Evolutionary conservation across 2,888 invertebrate genomes (phyloP).

Genomic region (Colostygia pectinataria): DNA sequence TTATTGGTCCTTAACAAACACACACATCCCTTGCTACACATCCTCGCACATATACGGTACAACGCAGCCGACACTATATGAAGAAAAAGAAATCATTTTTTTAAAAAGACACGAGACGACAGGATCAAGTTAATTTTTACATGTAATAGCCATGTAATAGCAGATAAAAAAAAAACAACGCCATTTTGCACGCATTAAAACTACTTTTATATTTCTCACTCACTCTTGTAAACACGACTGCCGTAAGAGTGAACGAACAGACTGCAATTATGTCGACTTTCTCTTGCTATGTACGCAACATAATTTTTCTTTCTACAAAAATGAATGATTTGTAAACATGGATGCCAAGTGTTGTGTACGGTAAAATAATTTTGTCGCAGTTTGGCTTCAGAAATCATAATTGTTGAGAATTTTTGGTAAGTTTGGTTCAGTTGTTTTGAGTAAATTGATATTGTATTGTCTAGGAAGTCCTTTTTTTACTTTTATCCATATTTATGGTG

Average conservation of each 20-base stretch:
- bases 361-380: conserved; percentile 50
- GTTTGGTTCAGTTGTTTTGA: conserved; percentile 44
- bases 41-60: too few relatives aligned
- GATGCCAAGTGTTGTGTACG: conserved; percentile 66
- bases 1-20: too few relatives aligned
- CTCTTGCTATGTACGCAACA: conserved; percentile 57
- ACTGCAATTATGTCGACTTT: conserved; percentile 65
- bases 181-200: conserved; percentile 66
- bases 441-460: conserved; percentile 12
- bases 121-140: too few relatives aligned
- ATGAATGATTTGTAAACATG: conserved; percentile 82
- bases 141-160: too few relatives aligned
- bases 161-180: conserved; percentile 45
- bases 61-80: too few relatives aligned
- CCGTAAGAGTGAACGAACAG: conserved; percentile 56
- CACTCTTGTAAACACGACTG: conserved; percentile 48
- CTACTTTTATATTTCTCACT: conserved; percentile 43
- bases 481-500: conserved; percentile 43
- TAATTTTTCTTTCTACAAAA: conserved; percentile 61
- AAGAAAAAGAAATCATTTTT: too few relatives aligned
- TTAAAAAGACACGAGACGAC: too few relatives aligned
- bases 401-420: conserved; percentile 42
- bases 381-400: conserved; percentile 25
- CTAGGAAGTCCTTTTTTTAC: conserved; percentile 31
- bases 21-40: too few relatives aligned